Conservation (phyloP, 2,797 vertebrate genomes). For the Lepidocolaptes lacrymiger region DNA sequence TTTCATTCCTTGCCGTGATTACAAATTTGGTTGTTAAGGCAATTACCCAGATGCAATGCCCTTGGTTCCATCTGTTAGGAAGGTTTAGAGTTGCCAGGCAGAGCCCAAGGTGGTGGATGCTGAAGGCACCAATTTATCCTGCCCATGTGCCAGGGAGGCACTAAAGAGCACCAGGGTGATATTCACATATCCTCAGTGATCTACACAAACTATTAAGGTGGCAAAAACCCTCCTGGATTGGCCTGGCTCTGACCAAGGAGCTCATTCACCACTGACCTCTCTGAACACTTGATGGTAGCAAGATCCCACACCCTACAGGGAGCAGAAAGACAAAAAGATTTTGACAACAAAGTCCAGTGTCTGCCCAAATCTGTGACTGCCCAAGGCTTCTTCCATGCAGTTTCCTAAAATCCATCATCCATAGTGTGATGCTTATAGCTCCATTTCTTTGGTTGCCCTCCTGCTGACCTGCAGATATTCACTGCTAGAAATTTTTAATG, state of each 20-base stretch:
- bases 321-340: background rate
- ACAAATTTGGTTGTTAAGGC: constrained; percentile 20
- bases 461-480: constrained; percentile 27
- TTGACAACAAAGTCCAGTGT: background rate
- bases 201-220: background rate
- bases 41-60: background rate
- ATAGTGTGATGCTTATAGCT: constrained; percentile 2
- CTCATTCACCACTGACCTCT: background rate
- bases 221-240: background rate
- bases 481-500: constrained; percentile 45
- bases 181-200: background rate
- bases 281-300: background rate
- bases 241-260: background rate
- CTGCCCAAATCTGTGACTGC: background rate
- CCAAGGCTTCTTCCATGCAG: background rate
- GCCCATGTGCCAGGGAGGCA: background rate
- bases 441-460: constrained; percentile 32
- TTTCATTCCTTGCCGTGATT: constrained; percentile 12
- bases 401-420: background rate
- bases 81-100: background rate
- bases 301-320: background rate
- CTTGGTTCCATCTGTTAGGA: background rate
- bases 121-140: background rate
- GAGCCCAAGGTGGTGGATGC: background rate
- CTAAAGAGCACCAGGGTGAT: background rate